Evolutionary conservation across 2,888 invertebrate genomes (phyloP), one percentile per base, ranked within the genome.

Genomic region (Germaria angustata): DNA sequence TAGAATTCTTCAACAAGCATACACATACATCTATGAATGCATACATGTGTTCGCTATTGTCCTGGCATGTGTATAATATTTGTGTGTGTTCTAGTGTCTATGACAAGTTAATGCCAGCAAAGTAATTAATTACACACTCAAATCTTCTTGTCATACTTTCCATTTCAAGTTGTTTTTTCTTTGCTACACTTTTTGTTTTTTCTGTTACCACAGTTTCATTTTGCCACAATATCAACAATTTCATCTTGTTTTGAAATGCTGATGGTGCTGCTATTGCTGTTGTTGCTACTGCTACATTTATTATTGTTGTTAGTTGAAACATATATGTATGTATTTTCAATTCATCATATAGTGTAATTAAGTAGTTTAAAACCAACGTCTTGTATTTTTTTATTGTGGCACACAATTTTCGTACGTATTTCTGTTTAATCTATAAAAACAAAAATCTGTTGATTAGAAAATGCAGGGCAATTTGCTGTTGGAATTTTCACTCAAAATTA

Each of bases 81-180:
- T 15, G 15, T 57, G 17, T 39, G 13, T 46, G 57, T 24, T 3
- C 11, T 55, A 22, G 28, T 76, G 61, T 71, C 49, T 66, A 65
- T 71, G 81, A 83, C 82, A 80, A 80, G 72, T 80, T 80, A 84
- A 80, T 84, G 77, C 77, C 73, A 84, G 80, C 75, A 77, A 79
- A 80, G 75, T 77, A 76, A 80, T 79, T 81, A 71, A 80, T 88
- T 87, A 88, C 87, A 89, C 85, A 86, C 87, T 87, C 86, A 86
- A 86, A 88, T 88, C 87, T 77, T 87, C 88, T 85, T 87, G 85
- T 86, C 84, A 83, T 82, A 84, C 76, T 81, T 77, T 85, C 86
- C 84, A 84, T 78, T 84, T 83, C 85, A 88, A 88, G 80, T 86
- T 87, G 79, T 78, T 78, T 63, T 80, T 79, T 68, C 20, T 36